A percentile compares a stretch with the other conserved stretches of the same genome.
These are phyloP conservation scores for Myotis pilosus DNA, from an alignment of 2,797 vertebrate species.

Conservation along the genomic window DNA sequence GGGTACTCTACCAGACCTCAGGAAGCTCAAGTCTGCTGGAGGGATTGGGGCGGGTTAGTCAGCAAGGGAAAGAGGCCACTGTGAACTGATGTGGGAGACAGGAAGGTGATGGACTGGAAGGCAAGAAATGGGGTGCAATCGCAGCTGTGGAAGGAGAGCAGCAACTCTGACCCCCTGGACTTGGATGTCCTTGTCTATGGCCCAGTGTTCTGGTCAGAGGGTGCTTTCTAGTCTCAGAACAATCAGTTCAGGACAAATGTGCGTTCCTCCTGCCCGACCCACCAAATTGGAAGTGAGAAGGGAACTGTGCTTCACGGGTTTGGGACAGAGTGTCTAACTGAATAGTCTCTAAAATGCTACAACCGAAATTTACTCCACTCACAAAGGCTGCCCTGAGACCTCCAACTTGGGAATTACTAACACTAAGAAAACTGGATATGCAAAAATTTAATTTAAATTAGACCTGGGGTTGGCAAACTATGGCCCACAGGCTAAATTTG, in stretches of 20 bases:
- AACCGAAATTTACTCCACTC: background rate
- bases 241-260: background rate
- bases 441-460: background rate
- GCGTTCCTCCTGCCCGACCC: background rate
- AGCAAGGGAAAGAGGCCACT: background rate
- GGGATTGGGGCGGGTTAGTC: background rate
- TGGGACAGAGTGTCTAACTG: background rate
- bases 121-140: accelerated
- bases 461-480: background rate
- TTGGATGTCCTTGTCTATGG: background rate
- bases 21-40: background rate
- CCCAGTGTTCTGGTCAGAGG: background rate
- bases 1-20: background rate
- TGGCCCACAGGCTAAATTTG: too few relatives aligned
- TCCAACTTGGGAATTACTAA: background rate
- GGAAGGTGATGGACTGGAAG: background rate
- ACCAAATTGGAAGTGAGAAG: background rate
- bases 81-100: background rate
- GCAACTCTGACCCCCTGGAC: background rate
- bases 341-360: background rate
- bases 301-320: background rate
- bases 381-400: background rate
- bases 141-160: too few relatives aligned
- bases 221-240: background rate
- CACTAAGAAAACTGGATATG: background rate